Evolutionary conservation across 2,797 vertebrate species (phyloP), one percentile per base, ranked within the genome.

Genomic region (Sitta carolinensis): DNA sequence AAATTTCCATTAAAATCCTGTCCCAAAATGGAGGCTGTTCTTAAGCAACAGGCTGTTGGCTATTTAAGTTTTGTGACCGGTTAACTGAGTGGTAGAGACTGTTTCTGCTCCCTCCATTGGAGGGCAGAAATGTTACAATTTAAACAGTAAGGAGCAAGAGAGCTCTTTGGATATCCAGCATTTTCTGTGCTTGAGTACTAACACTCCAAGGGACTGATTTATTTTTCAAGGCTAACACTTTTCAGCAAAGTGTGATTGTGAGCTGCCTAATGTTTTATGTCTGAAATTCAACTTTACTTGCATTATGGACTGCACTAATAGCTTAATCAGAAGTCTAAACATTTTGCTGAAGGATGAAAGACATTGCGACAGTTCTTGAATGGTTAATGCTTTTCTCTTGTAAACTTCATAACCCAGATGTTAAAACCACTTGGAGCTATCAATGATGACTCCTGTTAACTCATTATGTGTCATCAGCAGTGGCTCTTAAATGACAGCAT

Each of bases 11-110:
- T 40, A 38, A 84, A 54, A 54, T 63, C 29, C 48, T 73, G 7
- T 45, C 54, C 47, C 66, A 58, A 40, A 77, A 72, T 26, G 16
- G 13, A 23, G 20, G 13, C 26, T 58, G 11, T 23, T 86, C n/a
- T 81, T 19, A 52, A 64, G 36, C 29, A 72, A 40, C 0, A 0
- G 21, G 9, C 13, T 66, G 62, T 52, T 7, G 3, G 26, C 42
- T 54, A 18, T 62, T 54, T 59, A 38, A 61, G 50, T 10, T 91
- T 57, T 51, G 30, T 16, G 3, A 11, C 9, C 25, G 21, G 8
- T 34, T 68, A 42, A 18, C 6, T 48, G 63, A 32, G 57, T 26
- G 52, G 21, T 7, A 70, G 19, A 67, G 13, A 5, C 19, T 75
- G 15, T 22, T 63, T 67, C 72, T 79, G 18, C 52, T 83, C 52